These are phyloP conservation scores for Azemiops feae DNA, from an alignment of 2,113 vertebrate species.

Conservation along the genomic window DNA sequence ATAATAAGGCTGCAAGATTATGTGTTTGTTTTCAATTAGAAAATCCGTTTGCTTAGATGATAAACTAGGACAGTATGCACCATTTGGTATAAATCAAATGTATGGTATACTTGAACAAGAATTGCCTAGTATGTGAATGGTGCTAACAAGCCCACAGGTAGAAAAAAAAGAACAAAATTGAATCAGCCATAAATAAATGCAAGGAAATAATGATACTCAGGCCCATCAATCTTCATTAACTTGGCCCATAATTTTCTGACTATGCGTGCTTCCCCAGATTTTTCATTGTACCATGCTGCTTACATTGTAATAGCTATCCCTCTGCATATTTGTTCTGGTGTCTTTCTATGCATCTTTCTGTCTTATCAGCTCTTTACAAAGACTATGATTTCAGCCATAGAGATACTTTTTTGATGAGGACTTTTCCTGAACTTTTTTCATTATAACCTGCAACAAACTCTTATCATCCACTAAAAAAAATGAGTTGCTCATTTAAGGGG, in stretches of 20 bases:
- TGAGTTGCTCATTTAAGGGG: neutral
- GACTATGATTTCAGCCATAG: neutral
- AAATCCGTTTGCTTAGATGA: neutral
- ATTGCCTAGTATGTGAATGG: neutral
- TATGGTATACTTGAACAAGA: neutral
- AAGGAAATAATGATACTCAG: neutral
- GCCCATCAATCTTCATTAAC: neutral
- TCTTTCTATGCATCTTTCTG: neutral
- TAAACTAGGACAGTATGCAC: neutral
- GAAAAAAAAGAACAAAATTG: neutral
- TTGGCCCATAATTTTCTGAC: neutral
- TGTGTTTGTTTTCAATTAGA: neutral
- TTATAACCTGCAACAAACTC: slow-evolving; percentile 10
- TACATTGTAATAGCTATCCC: neutral
- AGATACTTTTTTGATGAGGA: neutral
- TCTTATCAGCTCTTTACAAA: neutral
- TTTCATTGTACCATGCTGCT: neutral
- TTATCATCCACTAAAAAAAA: neutral
- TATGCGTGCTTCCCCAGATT: neutral
- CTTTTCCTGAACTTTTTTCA: neutral
- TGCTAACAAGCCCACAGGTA: neutral
- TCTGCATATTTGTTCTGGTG: neutral
- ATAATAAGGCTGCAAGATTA: neutral
- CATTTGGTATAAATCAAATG: neutral
- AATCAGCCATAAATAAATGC: neutral